phyloP scores from a whole-genome alignment of 2,113 vertebrate species.

The Noctilio leporinus region DNA sequence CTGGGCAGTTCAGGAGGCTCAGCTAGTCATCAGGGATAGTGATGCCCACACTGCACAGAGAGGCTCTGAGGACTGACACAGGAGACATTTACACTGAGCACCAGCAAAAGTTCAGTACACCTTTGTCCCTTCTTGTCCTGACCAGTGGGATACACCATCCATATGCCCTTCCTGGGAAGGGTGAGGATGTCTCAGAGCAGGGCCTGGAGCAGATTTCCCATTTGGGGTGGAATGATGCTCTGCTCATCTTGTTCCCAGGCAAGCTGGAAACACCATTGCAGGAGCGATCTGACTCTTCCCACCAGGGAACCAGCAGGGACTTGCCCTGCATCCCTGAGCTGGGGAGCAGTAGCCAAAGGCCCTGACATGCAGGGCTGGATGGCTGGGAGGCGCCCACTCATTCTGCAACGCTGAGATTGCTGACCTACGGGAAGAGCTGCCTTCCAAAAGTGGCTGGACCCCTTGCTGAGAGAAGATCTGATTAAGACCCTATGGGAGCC shows the following conservation, averaged over 20 bases:
- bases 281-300: not conserved
- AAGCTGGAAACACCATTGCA: not conserved
- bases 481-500: not conserved
- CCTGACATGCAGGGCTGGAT: not conserved
- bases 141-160: not conserved
- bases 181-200: not conserved
- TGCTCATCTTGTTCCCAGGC: not conserved
- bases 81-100: not conserved
- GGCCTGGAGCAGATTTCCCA: not conserved
- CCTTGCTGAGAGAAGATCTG: not conserved
- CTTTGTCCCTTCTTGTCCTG: not conserved
- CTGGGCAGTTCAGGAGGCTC: not conserved
- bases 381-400: not conserved
- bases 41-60: not conserved
- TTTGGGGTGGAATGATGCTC: not conserved
- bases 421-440: not conserved
- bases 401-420: not conserved
- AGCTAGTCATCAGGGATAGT: not conserved
- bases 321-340: not conserved
- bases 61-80: not conserved
- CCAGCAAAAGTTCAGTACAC: not conserved
- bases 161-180: not conserved
- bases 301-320: not conserved
- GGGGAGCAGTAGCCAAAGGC: not conserved
- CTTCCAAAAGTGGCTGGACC: not conserved